Evolutionary conservation across 2,113 vertebrate species (phyloP), one percentile per base, ranked within the genome.

Genomic region (Ceratotherium simum): DNA sequence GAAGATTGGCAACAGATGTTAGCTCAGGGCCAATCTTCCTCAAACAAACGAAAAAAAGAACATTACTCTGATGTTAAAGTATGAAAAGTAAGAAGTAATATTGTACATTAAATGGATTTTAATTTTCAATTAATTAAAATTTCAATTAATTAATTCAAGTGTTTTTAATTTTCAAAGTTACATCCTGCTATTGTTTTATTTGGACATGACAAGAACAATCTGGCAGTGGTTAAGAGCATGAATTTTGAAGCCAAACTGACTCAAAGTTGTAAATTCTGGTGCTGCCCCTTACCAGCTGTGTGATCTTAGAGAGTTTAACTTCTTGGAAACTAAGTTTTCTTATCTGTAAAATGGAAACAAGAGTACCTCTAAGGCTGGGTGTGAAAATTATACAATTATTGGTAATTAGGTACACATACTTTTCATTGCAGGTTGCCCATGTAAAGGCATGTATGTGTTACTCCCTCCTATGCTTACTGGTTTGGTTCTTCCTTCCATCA

Each of bases 21-120:
- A 42, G 42, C 42, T 42, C 42, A 42, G 42, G 42, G 42, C 42
- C 5, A 42, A 42, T 42, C 42, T 42, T 42, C 42, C 42, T 42
- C 42, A 42, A 42, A 42, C 42, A 42, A 42, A 42, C 42, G 5
- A 42, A 42, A 92, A 92, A 7, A 90, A 54, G 33, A 94, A 67
- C 33, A 54, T 54, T 54, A 14, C 51, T 95, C 72, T 96, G 79
- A 95, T n/a, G 64, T 90, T 96, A 87, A 79, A 36, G 2, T 81
- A 5, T 82, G 23, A 73, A 97, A 48, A 11, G 11, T 82, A 82
- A 91, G 67, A 83, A 18, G 25, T 76, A 69, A 62, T 69, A 73
- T 54, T 91, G 60, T 42, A 89, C 29, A 72, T 56, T 42, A 82
- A 87, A 75, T 95, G 69, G 27, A n/a, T 87, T 79, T 42, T 42